Percentiles rank a stretch among this genome's conserved stretches.
These are phyloP conservation scores for Pseudomyrmex flavicornis DNA, from an alignment of 1,140 invertebrate genomes.

Conservation along the genomic window DNA sequence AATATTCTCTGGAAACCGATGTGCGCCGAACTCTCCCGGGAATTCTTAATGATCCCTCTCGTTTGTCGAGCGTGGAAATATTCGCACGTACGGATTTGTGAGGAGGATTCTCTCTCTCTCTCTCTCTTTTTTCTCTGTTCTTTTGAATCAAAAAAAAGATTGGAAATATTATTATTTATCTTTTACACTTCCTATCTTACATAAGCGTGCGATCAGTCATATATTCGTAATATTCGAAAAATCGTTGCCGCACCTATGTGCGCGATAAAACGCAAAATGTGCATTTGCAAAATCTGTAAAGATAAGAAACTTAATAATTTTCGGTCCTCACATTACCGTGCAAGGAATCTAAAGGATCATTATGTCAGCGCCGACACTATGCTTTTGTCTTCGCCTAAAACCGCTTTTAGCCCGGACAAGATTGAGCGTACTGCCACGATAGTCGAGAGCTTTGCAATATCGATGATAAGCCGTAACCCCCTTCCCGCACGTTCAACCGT, in stretches of 20 bases:
- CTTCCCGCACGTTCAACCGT: constrained; percentile 77
- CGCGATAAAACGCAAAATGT: background rate
- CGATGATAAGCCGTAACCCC: constrained; percentile 79
- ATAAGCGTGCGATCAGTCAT: background rate
- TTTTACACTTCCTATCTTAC: background rate
- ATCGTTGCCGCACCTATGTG: background rate
- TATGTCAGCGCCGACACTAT: constrained; percentile 1
- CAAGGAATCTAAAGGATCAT: constrained; percentile 29
- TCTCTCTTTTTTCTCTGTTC: background rate
- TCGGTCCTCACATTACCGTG: background rate
- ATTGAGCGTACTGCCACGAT: constrained; percentile 51
- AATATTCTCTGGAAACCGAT: constrained; percentile 72
- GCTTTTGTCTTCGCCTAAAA: constrained; percentile 62
- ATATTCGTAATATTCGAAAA: background rate
- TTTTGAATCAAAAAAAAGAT: background rate
- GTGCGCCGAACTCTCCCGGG: constrained; percentile 60
- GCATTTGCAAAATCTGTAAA: background rate
- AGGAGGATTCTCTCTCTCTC: background rate
- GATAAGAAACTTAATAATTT: background rate
- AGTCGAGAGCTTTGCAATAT: constrained; percentile 80
- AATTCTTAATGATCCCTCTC: constrained; percentile 70
- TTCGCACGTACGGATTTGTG: constrained; percentile 54
- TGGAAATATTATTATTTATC: constrained; percentile 4
- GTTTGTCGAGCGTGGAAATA: constrained; percentile 65
- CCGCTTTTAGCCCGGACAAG: constrained; percentile 51